Evolutionary conservation across 2,113 vertebrate genomes (phyloP).

Genomic region (Cyphomyrus plagiostoma): DNA sequence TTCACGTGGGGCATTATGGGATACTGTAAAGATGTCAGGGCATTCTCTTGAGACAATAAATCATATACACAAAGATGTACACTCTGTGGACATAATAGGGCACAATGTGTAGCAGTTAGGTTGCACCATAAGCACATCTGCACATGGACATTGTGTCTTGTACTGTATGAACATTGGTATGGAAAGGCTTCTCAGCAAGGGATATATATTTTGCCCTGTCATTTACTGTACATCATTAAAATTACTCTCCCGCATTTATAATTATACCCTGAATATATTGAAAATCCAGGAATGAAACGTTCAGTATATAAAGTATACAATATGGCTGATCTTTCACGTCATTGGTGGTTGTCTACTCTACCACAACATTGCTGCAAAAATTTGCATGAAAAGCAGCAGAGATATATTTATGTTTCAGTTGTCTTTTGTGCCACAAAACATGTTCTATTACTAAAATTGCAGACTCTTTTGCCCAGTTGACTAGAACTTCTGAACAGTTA

Average conservation of each 20-base stretch:
- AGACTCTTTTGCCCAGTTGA: constrained; percentile 7
- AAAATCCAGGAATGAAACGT: background rate
- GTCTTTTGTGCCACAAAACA: background rate
- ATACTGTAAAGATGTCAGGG: background rate
- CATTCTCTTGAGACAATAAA: background rate
- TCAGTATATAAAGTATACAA: too few species aligned
- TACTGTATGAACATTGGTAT: background rate
- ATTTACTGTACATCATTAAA: background rate
- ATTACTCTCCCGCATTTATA: background rate
- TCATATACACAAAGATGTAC: background rate
- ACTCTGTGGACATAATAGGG: background rate
- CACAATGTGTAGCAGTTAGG: background rate
- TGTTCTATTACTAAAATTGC: background rate
- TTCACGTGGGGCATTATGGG: background rate
- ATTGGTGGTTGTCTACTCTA: too few species aligned
- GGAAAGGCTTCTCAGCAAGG: background rate
- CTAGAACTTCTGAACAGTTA: constrained; percentile 1
- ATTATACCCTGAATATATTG: background rate
- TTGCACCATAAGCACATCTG: background rate
- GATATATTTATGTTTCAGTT: background rate
- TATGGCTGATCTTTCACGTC: background rate
- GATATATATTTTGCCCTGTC: background rate
- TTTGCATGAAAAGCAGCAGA: background rate
- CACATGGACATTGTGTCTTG: background rate
- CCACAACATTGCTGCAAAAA: background rate